Evolutionary conservation across 2,888 invertebrate species (phyloP), one percentile per base, ranked within the genome.

Genomic region (Microplitis deprimator): DNA sequence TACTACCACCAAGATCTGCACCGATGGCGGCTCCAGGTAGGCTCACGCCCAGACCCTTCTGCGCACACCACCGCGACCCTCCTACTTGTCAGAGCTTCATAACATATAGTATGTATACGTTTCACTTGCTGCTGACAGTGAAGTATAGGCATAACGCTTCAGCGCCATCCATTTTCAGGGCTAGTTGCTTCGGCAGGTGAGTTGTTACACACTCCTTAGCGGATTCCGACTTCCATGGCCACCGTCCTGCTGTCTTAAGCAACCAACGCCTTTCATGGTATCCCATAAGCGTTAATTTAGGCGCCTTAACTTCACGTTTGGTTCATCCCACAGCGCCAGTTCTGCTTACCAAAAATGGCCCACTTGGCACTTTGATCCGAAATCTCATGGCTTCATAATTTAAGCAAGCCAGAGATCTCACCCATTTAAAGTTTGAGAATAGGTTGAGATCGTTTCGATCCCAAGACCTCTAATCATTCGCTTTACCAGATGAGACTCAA

Each of bases 161-260:
- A 92, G 92, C 92, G 91, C 92, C 92, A 91, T 92, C 92, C 92
- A 92, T 92, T 93, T 93, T 93, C 92, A 92, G 92, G 92, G 92
- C 92, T 92, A 91, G 91, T 92, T 91, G 91, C 91, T 92, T 92
- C 91, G 91, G 91, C 92, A 92, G 92, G 92, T 92, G 92, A 92
- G 92, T 92, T 89, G 91, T 92, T 91, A 91, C 91, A 92, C 91
- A 91, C 91, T 92, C 88, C 88, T 87, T 89, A 89, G 88, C 88
- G 88, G 87, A 87, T 87, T 92, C 92, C 93, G 92, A 94, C 93
- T 94, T 94, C 93, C 93, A 93, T 93, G 93, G 92, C 93, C 93
- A 93, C 93, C 92, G 93, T 93, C 93, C 93, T 93, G 92, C 92
- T 93, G 93, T 92, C 92, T 91, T 90, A 88, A 92, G 91, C 91